Base-by-base conservation (phyloP, 2,797 vertebrate species). In the Calcarius lapponicus region DNA sequence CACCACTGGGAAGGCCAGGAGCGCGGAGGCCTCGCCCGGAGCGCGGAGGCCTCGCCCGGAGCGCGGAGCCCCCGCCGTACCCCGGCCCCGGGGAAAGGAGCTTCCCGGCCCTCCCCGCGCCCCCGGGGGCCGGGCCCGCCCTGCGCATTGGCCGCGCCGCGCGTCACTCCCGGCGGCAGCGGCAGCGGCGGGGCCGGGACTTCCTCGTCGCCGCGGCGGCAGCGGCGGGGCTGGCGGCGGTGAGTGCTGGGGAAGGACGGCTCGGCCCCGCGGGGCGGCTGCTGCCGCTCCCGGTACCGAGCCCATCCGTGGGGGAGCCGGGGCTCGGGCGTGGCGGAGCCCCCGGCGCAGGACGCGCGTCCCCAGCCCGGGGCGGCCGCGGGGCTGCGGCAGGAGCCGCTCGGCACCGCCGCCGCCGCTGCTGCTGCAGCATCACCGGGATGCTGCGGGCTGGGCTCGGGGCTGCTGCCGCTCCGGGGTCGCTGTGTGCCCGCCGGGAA, bases 201-300 rank as follows among this genome's bases (percentile, higher is more conserved):
- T 93, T 93, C 79, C 86, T 87, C 24, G 74, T 73, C 34, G 86
- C 92, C 12, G 89, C 48, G 81, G 92, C 64, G 62, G 85, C 74
- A 13, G 86, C 45, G 87, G 72, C 61, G 51, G 71, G 75, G 80
- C 31, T 2, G 88, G 73, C 1, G 47, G 62, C 2, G 57, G 95
- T 90, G 90, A n/a, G 72, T 45, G n/a, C 21, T 1, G 32, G 28
- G 8, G 16, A 54, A 15, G 36, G n/a, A 19, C 7, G 15, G 48
- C 32, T 16, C 7, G 5, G 42, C 22, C 21, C 13, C 3, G 29
- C 19, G 4, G 21, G 10, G 10, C 13, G 45, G 29, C 51, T 10
- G 40, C 26, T 16, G 78, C 18, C 38, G 42, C 36, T 5, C 9
- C 22, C 6, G 47, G 32, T 22, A 2, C 40, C 48, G 90, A 21